Conservation (phyloP, 2,797 vertebrate genomes). For the Zalophus californianus region DNA sequence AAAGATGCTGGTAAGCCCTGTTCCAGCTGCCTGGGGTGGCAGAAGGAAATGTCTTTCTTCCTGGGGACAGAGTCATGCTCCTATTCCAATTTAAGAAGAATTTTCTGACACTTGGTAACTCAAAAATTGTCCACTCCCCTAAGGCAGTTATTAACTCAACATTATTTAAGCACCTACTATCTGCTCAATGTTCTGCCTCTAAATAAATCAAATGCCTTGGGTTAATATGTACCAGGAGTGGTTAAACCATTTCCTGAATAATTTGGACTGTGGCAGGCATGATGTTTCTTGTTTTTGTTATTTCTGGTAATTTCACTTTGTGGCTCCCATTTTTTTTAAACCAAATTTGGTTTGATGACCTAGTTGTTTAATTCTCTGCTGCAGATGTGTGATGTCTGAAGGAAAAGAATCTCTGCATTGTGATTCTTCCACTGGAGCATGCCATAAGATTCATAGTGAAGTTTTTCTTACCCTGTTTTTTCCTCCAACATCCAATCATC, state of each 20-base stretch:
- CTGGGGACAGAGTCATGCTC: not conserved
- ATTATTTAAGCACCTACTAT: not conserved
- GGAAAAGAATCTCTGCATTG: not conserved
- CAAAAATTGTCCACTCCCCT: not conserved
- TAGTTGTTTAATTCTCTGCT: not conserved
- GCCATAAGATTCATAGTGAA: not conserved
- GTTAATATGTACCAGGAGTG: not conserved
- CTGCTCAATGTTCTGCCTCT: not conserved
- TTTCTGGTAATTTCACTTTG: not conserved
- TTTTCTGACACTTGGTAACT: not conserved
- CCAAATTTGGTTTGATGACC: not conserved
- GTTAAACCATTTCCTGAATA: not conserved
- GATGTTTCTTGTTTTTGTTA: not conserved
- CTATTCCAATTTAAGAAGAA: not conserved
- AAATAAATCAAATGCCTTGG: not conserved
- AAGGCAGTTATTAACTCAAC: not conserved
- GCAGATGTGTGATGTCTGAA: not conserved
- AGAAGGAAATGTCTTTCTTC: not conserved
- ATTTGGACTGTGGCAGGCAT: not conserved
- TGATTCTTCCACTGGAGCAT: not conserved
- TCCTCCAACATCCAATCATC: not conserved
- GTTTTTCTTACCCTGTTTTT: not conserved
- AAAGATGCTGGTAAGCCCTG: not conserved
- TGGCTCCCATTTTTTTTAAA: not conserved
- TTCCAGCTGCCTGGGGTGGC: no score